Conservation (phyloP, 2,797 vertebrate species). For the Crenuchus spilurus region DNA sequence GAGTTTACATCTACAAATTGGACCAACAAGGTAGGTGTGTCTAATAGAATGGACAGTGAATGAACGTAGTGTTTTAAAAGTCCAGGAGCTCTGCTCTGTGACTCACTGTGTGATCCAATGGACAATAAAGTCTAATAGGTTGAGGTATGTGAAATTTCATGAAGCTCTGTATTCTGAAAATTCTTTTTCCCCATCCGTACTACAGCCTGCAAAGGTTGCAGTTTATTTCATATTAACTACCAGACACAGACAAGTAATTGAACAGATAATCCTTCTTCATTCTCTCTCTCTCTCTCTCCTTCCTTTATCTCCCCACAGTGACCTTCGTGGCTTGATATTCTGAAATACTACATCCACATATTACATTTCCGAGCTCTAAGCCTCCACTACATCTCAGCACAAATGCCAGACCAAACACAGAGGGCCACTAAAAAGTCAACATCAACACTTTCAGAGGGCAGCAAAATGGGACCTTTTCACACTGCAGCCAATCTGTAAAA, state of each 20-base stretch:
- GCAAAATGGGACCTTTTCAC: neutral
- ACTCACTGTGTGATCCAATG: too few species aligned
- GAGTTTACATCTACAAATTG: too few species aligned
- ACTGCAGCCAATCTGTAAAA: neutral
- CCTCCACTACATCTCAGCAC: conserved; percentile 12
- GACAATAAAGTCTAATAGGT: too few species aligned
- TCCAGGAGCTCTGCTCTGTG: too few species aligned
- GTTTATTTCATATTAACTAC: conserved; percentile 16
- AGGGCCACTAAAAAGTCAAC: neutral
- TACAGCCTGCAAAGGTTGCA: neutral
- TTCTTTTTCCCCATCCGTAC: neutral
- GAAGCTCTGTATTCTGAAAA: neutral
- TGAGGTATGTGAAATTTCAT: too few species aligned
- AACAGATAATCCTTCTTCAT: neutral
- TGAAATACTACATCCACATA: conserved; percentile 26
- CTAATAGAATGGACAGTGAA: too few species aligned
- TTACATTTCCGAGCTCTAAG: conserved; percentile 9
- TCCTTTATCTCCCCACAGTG: conserved; percentile 6
- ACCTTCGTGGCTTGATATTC: conserved; percentile 8
- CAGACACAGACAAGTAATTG: conserved; percentile 13
- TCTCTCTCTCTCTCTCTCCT: conserved; percentile 30
- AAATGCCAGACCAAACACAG: neutral
- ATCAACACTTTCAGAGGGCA: too few species aligned
- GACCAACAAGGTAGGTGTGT: too few species aligned
- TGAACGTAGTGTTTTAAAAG: too few species aligned